Percentiles rank a stretch among this genome's conserved stretches.
Evolutionary conservation across 2,888 invertebrate species (phyloP).

Genomic region (Lissonota sp.): DNA sequence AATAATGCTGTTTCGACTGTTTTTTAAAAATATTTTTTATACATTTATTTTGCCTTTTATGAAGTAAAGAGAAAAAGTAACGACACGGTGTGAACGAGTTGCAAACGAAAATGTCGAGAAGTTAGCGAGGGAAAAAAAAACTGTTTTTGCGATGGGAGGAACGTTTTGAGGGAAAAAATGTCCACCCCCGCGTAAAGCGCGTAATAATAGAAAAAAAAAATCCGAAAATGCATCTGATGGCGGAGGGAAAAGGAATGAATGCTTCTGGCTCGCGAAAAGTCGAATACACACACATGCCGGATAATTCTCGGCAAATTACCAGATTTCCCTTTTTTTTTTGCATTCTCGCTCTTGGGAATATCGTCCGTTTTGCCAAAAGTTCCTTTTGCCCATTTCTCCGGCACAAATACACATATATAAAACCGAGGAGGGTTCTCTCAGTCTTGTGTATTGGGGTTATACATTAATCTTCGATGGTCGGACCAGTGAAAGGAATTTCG

Average conservation of each 20-base stretch:
- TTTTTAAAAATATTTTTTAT: no score
- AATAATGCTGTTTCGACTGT: no score
- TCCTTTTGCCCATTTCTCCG: background rate
- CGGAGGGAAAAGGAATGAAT: no score
- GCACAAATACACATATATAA: background rate
- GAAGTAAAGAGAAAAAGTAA: no score
- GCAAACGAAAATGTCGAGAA: no score
- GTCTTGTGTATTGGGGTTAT: slow-evolving; percentile 17
- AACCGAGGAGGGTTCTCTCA: slow-evolving; percentile 18
- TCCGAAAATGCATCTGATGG: no score
- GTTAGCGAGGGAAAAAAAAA: background rate
- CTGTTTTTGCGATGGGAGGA: no score
- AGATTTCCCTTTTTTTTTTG: slow-evolving; percentile 50
- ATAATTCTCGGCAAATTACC: slow-evolving; percentile 57
- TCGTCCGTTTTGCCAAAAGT: slow-evolving; percentile 55
- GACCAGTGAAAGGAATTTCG: slow-evolving; percentile 13
- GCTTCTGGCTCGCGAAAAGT: no score
- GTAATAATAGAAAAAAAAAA: slow-evolving; percentile 29
- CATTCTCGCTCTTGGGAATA: slow-evolving; percentile 42
- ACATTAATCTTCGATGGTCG: slow-evolving; percentile 45
- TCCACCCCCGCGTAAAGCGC: no score
- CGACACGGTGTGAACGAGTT: no score
- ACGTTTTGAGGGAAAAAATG: background rate
- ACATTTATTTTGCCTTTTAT: no score
- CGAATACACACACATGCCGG: slow-evolving; percentile 12